Evolutionary conservation across 2,113 vertebrate genomes (phyloP).

Genomic region (Brachypteracias leptosomus): DNA sequence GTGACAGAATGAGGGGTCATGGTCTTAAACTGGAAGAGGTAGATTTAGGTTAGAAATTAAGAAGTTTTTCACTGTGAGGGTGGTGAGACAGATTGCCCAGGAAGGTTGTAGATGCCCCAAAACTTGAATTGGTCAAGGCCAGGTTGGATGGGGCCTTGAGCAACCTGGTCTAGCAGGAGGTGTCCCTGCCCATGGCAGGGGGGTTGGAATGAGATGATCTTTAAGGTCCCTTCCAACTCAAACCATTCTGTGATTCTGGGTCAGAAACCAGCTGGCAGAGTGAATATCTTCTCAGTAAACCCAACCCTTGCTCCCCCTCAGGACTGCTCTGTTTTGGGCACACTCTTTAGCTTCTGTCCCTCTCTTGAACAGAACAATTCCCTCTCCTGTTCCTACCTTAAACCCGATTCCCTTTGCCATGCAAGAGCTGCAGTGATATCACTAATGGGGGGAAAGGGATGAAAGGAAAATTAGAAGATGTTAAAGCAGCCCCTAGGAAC

Average conservation of each 20-base stretch:
- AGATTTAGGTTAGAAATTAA: too few relatives aligned
- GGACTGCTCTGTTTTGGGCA: background rate
- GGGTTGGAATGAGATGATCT: too few relatives aligned
- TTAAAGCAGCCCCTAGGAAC: background rate
- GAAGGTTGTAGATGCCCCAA: too few relatives aligned
- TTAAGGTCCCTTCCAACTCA: too few relatives aligned
- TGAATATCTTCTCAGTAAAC: background rate
- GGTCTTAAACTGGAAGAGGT: too few relatives aligned
- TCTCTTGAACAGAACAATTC: background rate
- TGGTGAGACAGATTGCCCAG: too few relatives aligned
- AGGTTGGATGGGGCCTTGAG: too few relatives aligned
- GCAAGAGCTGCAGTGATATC: background rate
- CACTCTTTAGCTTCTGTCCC: background rate
- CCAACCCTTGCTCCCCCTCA: background rate
- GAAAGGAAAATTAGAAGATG: background rate
- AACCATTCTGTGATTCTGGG: background rate
- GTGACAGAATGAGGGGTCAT: too few relatives aligned
- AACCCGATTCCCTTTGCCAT: fast-evolving
- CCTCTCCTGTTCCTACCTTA: background rate
- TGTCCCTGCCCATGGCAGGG: too few relatives aligned
- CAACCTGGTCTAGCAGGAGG: too few relatives aligned
- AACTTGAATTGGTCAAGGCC: too few relatives aligned
- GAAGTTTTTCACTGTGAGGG: too few relatives aligned
- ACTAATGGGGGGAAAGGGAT: background rate
- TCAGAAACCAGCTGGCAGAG: background rate